Conservation (phyloP, 2,797 vertebrate species). For the Clamator glandarius region DNA sequence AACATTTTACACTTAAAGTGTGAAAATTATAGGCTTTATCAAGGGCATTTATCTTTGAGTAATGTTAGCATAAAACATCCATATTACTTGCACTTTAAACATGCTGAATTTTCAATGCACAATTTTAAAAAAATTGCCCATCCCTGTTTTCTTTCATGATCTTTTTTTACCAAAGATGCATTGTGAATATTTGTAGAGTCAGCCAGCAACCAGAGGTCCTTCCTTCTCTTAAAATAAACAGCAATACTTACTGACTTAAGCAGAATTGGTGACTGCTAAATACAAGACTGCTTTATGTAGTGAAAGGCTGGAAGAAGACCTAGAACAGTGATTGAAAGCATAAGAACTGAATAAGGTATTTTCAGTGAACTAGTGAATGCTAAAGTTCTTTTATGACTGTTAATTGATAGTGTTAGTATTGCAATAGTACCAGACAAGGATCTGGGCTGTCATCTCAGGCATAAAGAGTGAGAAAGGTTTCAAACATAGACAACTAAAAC, state of each 20-base stretch:
- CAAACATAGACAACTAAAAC: not conserved
- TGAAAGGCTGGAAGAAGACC: not conserved
- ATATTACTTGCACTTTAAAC: not conserved
- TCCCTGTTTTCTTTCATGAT: not conserved
- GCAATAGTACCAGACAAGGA: not conserved
- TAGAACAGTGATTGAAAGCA: not conserved
- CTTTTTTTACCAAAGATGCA: not conserved
- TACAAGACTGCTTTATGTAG: not conserved
- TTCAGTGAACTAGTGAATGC: not conserved
- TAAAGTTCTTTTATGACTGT: not conserved
- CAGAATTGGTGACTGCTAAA: not conserved
- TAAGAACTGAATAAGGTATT: not conserved
- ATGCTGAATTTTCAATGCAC: slow-evolving; percentile 2
- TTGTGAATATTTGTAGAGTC: not conserved
- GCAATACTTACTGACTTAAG: not conserved
- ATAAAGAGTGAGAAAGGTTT: not conserved
- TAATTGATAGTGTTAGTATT: not conserved
- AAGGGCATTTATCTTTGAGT: slow-evolving; percentile 60
- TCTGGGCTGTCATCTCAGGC: not conserved
- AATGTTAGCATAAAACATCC: slow-evolving; percentile 37
- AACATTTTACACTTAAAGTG: slow-evolving; percentile 43
- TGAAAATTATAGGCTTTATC: slow-evolving; percentile 58
- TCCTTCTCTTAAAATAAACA: not conserved
- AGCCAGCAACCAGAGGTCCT: not conserved
- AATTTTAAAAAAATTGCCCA: slow-evolving; percentile 2